Evolutionary conservation across 2,888 invertebrate genomes (phyloP).

Genomic region (Rhamphomyia laevipes): DNA sequence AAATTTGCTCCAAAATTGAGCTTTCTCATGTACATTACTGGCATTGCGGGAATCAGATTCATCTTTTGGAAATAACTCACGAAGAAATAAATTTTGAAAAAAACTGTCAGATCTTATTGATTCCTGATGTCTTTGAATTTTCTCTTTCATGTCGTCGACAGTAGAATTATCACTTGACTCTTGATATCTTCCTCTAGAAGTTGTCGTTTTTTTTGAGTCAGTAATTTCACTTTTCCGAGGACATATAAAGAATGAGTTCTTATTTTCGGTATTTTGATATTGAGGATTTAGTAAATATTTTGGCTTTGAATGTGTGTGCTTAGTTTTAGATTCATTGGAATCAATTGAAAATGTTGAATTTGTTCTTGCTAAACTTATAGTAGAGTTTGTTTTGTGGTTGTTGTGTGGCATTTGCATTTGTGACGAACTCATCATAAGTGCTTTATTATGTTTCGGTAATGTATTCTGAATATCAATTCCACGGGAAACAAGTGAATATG

Average conservation of each 20-base stretch:
- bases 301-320: not conserved
- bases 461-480: not conserved
- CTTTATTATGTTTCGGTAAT: not conserved
- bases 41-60: conserved; percentile 31
- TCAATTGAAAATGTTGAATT: conserved; percentile 37
- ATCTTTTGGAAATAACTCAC: conserved; percentile 33
- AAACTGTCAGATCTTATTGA: conserved; percentile 51
- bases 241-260: too few species aligned
- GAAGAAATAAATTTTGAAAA: conserved; percentile 58
- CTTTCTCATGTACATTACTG: conserved; percentile 55
- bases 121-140: conserved; percentile 47
- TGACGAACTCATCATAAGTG: not conserved
- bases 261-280: conserved; percentile 14
- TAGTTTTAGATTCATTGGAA: conserved; percentile 23
- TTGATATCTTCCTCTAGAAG: not conserved
- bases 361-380: conserved; percentile 30
- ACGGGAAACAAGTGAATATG: not conserved
- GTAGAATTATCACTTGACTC: conserved; percentile 38
- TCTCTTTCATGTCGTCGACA: too few species aligned
- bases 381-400: conserved; percentile 25
- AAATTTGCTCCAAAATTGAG: conserved; percentile 53
- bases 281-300: not conserved
- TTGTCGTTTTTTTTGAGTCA: too few species aligned
- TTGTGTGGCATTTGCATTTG: not conserved
- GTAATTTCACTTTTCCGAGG: too few species aligned